phyloP scores from a whole-genome alignment of 2,888 invertebrate genomes.

The Cheilosia vulpina region DNA sequence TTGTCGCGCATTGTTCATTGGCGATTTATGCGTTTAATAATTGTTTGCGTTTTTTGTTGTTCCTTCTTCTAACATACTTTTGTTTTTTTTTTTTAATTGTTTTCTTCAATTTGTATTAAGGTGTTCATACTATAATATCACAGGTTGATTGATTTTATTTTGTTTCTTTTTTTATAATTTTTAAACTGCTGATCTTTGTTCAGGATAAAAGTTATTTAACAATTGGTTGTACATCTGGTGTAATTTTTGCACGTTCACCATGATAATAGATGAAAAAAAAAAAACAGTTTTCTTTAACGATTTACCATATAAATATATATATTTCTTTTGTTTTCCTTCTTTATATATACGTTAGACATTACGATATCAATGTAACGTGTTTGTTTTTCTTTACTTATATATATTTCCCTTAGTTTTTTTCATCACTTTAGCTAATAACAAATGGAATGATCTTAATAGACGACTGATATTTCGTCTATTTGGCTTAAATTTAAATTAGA shows the following conservation, averaged over 20 bases:
- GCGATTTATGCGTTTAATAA: conserved; percentile 72
- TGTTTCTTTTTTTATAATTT: conserved; percentile 75
- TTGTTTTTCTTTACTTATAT: conserved; percentile 47
- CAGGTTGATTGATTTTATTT: conserved; percentile 78
- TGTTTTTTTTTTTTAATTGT: conserved; percentile 37
- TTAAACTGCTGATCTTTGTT: conserved; percentile 73
- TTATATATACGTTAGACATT: conserved; percentile 73
- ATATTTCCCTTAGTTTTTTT: conserved; percentile 45
- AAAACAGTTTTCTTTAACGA: conserved; percentile 74
- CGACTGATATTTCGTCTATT: conserved; percentile 74
- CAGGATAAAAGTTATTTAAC: conserved; percentile 77
- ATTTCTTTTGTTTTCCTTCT: conserved; percentile 37
- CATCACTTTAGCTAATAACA: conserved; percentile 72
- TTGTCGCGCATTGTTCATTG: conserved; percentile 44
- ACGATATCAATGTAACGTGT: conserved; percentile 70
- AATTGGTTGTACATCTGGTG: conserved; percentile 68
- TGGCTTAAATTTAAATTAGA: conserved; percentile 59
- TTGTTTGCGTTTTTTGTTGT: conserved; percentile 60
- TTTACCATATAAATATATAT: conserved; percentile 61
- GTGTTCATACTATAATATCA: conserved; percentile 79
- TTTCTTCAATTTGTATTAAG: conserved; percentile 76
- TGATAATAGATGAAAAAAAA: conserved; percentile 79
- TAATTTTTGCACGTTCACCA: conserved; percentile 76
- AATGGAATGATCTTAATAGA: conserved; percentile 78
- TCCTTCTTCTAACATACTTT: conserved; percentile 57